Conservation (phyloP, 1,140 invertebrate genomes). For the Pogonomyrmex barbatus region DNA sequence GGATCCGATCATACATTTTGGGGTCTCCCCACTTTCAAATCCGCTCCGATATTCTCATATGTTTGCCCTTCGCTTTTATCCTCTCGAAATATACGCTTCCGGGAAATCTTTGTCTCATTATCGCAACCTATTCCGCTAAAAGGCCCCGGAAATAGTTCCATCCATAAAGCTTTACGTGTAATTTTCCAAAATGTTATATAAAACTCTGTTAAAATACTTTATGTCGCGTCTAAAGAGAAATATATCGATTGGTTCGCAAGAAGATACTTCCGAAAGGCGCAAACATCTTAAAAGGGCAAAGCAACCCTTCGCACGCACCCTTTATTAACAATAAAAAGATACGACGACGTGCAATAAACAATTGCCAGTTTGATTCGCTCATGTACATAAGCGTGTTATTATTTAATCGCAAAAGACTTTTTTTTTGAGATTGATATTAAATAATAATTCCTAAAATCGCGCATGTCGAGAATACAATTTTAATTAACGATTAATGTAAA, state of each 20-base stretch:
- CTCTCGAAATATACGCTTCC: no score
- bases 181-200: constrained; percentile 39
- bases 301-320: constrained; percentile 49
- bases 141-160: background rate
- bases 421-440: background rate
- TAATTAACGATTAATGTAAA: constrained; percentile 4
- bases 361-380: constrained; percentile 12
- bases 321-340: constrained; percentile 50
- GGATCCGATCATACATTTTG: constrained; percentile 72
- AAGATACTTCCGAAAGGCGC: constrained; percentile 29
- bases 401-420: constrained; percentile 10
- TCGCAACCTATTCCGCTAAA: constrained; percentile 12
- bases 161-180: background rate
- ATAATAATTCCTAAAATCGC: background rate
- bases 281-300: constrained; percentile 45
- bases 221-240: constrained; percentile 31
- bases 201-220: constrained; percentile 43
- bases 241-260: constrained; percentile 26
- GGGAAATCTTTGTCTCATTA: background rate
- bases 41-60: background rate
- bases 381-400: background rate
- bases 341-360: constrained; percentile 67
- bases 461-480: background rate
- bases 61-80: background rate
- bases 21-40: constrained; percentile 26